Evolutionary conservation across 2,888 invertebrate genomes (phyloP).

Genomic region (Scaptomyza flava): DNA sequence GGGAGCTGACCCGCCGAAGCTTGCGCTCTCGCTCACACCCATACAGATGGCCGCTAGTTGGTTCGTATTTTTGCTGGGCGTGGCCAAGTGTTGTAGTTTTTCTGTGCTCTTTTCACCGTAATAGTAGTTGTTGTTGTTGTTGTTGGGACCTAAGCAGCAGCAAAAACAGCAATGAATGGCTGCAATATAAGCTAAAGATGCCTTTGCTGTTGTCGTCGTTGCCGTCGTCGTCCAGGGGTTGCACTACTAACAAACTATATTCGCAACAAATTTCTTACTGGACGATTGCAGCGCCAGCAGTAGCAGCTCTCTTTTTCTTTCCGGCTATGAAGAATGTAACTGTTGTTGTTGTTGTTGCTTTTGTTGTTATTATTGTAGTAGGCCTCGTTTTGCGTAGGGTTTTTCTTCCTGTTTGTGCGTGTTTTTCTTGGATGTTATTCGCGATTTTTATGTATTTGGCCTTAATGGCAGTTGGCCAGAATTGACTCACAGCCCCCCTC

Average conservation of each 20-base stretch:
- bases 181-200: conserved; percentile 64
- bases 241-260: conserved; percentile 62
- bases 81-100: conserved; percentile 72
- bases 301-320: conserved; percentile 63
- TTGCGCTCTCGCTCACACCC: conserved; percentile 66
- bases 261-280: conserved; percentile 59
- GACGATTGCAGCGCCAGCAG: conserved; percentile 53
- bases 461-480: conserved; percentile 11
- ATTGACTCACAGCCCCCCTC: neutral
- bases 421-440: conserved; percentile 42
- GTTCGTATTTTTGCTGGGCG: conserved; percentile 53
- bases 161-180: conserved; percentile 53
- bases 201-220: conserved; percentile 20
- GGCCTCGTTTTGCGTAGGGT: conserved; percentile 12
- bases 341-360: conserved; percentile 14
- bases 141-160: conserved; percentile 57
- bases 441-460: conserved; percentile 58
- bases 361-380: conserved; percentile 17
- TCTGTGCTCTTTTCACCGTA: conserved; percentile 68
- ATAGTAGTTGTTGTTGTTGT: neutral
- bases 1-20: conserved; percentile 57
- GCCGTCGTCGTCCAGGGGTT: conserved; percentile 46
- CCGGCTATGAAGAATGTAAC: conserved; percentile 37
- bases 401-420: conserved; percentile 24
- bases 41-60: conserved; percentile 36